Conservation (phyloP, 1,140 invertebrate genomes). For the Drosophila subpulchrella region DNA sequence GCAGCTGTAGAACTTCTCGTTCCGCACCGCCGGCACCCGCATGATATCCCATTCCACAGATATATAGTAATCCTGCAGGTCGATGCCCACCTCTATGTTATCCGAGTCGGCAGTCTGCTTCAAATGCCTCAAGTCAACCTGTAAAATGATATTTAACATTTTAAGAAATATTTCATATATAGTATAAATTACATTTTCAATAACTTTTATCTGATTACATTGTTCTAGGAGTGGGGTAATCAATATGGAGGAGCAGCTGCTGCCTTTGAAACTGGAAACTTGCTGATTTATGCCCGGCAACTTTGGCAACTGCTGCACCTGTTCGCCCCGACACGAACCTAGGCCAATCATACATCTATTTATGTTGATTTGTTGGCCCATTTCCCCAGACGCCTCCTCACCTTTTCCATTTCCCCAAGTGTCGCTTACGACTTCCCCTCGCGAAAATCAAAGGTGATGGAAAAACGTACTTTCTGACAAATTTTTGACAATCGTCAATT, state of each 20-base stretch:
- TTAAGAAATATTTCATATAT: not conserved
- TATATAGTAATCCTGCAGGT: conserved; percentile 97
- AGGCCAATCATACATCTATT: conserved; percentile 68
- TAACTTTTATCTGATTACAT: conserved; percentile 9
- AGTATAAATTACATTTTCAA: not conserved
- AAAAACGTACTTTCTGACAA: conserved; percentile 66
- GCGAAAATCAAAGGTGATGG: conserved; percentile 55
- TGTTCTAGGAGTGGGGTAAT: conserved; percentile 30
- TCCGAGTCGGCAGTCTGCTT: conserved; percentile 92
- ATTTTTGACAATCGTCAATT: conserved; percentile 80
- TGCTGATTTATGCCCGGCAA: conserved; percentile 60
- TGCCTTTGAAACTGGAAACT: conserved; percentile 19
- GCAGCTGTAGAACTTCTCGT: conserved; percentile 95
- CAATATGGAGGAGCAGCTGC: conserved; percentile 21
- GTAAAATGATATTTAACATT: conserved; percentile 7
- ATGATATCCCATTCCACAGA: conserved; percentile 99
- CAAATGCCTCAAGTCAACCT: conserved; percentile 95
- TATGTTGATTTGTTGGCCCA: conserved; percentile 70
- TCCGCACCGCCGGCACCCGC: conserved; percentile 93
- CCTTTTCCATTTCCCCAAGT: conserved; percentile 36
- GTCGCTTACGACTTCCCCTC: conserved; percentile 22
- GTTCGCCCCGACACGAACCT: conserved; percentile 18
- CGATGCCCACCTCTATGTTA: conserved; percentile 94
- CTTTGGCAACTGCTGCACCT: conserved; percentile 34
- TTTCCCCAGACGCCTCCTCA: conserved; percentile 20